These are phyloP conservation scores for Anhinga anhinga DNA, from an alignment of 2,113 vertebrate genomes.

Conservation along the genomic window DNA sequence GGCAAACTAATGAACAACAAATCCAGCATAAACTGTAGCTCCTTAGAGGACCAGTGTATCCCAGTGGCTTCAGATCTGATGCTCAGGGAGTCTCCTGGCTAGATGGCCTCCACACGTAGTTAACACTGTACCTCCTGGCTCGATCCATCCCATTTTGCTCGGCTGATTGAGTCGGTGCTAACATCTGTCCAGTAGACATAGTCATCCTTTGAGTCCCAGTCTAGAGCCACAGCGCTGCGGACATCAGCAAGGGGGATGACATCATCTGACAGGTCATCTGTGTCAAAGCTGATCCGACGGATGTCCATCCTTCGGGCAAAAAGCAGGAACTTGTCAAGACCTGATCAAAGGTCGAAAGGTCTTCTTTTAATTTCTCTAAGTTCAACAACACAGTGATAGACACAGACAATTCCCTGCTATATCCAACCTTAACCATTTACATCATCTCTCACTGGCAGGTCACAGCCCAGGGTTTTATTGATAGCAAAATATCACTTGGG, in stretches of 20 bases:
- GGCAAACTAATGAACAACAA: neutral
- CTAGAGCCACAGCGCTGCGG: conserved; percentile 96
- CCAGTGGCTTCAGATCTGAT: neutral
- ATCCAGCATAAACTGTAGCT: neutral
- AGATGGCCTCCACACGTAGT: neutral
- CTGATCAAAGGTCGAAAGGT: conserved; percentile 99
- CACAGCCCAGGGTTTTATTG: neutral
- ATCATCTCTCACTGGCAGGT: neutral
- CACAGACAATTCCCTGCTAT: conserved; percentile 70
- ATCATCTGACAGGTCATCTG: conserved; percentile 94
- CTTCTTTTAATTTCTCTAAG: conserved; percentile 98
- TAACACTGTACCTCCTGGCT: conserved; percentile 86
- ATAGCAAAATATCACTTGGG: neutral
- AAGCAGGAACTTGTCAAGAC: conserved; percentile 99
- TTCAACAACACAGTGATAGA: conserved; percentile 82
- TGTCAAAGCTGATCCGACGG: conserved; percentile 99
- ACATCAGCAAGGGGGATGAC: conserved; percentile 96
- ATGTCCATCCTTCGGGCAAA: conserved; percentile 99
- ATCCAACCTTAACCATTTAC: neutral
- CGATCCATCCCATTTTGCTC: conserved; percentile 94
- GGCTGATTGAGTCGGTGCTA: conserved; percentile 96
- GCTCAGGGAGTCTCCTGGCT: neutral
- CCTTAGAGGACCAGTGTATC: neutral
- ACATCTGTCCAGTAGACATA: conserved; percentile 98
- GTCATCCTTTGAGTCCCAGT: conserved; percentile 92